Evolutionary conservation across 2,888 invertebrate genomes (phyloP), one percentile per base, ranked within the genome.

Genomic region (Ennomos fuscantarius): DNA sequence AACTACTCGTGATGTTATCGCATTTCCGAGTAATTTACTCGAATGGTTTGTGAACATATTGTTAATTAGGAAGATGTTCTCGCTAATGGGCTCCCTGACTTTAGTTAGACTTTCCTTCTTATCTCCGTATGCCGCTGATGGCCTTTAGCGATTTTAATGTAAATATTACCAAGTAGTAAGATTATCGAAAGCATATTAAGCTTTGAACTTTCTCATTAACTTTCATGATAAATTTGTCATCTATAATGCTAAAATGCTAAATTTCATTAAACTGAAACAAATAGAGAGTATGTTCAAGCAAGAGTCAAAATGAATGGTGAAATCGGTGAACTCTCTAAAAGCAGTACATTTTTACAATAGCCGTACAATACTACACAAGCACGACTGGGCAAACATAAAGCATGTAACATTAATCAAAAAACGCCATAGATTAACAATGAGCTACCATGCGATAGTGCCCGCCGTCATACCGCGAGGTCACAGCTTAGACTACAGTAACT

Each of bases 401-500:
- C 37, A 1, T 43, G 43, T 52, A 57, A 57, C 52, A 57, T 51
- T 51, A 56, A 56, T 56, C 56, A 56, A 33, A 56, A 49, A 44
- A 41, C 8, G 9, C 41, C 45, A 31, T 24, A 56, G 51, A 39
- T 47, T 53, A 53, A 1, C 35, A n/a, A 44, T 8, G 9, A 53
- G 53, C 41, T 36, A 41, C 45, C 45, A 32, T 0, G 24, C 36
- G 45, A 49, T 42, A 53, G 48, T 40, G 41, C 48, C 48, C 39
- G 47, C 48, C 39, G 43, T 40, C 42, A 43, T 51, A 44, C 39
- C 39, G 47, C 42, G 15, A 12, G 34, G 8, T 8, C 52, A 41
- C 34, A 64, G 61, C 66, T 62, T 60, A 63, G n/a, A 31, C 15
- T 68, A 66, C 68, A 69, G 60, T 65, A 53, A 64, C 65, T 68